Evolutionary conservation across 92 coral and sea anemone species (phyloP).

Genomic region (Palythoa grandis): DNA sequence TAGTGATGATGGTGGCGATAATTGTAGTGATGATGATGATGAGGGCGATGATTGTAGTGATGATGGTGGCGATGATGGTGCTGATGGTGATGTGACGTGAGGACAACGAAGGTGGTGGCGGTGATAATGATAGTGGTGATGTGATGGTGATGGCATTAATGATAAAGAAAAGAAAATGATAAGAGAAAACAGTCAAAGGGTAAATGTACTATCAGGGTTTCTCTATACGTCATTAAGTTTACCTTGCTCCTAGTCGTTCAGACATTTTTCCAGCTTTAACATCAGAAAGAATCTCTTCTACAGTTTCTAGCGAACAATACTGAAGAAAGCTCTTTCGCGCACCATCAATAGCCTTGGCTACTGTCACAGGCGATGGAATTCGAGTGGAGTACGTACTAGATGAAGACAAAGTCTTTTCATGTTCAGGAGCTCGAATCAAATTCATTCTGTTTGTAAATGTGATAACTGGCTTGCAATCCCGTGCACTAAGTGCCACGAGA

Average conservation of each 20-base stretch:
- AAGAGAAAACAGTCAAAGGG: neutral
- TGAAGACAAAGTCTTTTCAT: constrained; percentile 9
- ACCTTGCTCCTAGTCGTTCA: neutral
- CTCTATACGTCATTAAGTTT: neutral
- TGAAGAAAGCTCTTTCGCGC: constrained; percentile 3
- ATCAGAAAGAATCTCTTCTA: constrained; percentile 20
- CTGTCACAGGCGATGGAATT: neutral
- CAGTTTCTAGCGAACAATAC: neutral
- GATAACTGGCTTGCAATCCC: constrained; percentile 43
- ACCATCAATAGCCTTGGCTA: neutral
- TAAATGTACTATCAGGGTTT: too few species aligned
- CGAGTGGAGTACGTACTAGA: neutral
- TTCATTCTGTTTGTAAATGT: constrained; percentile 45
- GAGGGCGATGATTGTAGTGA: too few species aligned
- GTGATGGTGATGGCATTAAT: too few species aligned
- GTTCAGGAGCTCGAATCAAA: constrained; percentile 48
- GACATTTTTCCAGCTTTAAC: neutral
- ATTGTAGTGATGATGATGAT: too few species aligned
- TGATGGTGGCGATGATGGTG: too few species aligned
- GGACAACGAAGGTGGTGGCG: too few species aligned
- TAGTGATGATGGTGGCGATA: too few species aligned
- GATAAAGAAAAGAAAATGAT: too few species aligned
- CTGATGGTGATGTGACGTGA: too few species aligned
- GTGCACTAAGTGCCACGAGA: constrained; percentile 30
- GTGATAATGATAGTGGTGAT: too few species aligned